Evolutionary conservation across 2,797 vertebrate species (phyloP), one percentile per base, ranked within the genome.

Genomic region (Anguilla megastoma): DNA sequence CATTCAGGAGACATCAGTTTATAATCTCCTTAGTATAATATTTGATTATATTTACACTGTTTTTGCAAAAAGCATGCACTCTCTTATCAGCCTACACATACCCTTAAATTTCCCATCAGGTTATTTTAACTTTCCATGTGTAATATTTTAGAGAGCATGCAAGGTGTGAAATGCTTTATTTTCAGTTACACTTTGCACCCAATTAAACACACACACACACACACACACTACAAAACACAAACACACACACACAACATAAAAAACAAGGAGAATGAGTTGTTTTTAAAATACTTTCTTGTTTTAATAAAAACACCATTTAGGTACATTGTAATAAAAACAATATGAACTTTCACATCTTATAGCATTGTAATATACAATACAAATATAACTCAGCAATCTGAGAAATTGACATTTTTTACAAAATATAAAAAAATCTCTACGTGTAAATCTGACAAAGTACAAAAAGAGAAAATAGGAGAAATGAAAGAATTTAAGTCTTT

Each of bases 391-490:
- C 88, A 89, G 88, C 82, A 89, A 89, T 89, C 88, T 89, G 88
- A 89, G 88, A 89, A 89, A 60, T 89, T 89, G 83, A 85, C 88
- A 89, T 89, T 89, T 89, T 89, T 89, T 92, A 90, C 90, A 93
- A 93, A 93, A 91, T 87, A 92, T 92, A 93, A 91, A 87, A 45
- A 84, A 74, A 85, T 87, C 71, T 86, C 89, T 89, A 89, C 89
- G 71, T 80, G 86, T 89, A 89, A 87, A 87, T 33, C 48, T 87
- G 21, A 87, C 83, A 88, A 87, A 88, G 82, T 83, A 87, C 56
- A 88, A 87, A 87, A 86, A 71, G 36, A 58, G 66, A 82, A 45
- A 45, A 52, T 24, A 27, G n/a, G 33, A 85, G 41, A 60, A 63
- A 52, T 58, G 27, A 79, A 45, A 86, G 74, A 52, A 69, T 71